Evolutionary conservation across 2,888 invertebrate genomes (phyloP).

Genomic region (Cataglyphis cursor): DNA sequence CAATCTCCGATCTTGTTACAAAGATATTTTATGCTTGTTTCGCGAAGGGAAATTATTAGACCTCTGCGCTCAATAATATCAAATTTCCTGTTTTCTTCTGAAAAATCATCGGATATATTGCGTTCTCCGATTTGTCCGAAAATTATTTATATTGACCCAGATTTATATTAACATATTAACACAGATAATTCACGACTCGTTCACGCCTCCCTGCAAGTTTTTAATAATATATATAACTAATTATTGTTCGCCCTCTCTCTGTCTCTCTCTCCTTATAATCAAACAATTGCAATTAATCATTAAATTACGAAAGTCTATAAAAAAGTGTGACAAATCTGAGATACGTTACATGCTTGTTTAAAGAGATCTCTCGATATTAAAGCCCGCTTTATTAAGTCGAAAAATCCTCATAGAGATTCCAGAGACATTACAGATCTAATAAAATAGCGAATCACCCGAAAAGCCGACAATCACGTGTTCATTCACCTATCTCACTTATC

Average conservation of each 20-base stretch:
- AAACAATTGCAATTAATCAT: neutral
- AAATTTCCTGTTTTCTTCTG: neutral
- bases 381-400: neutral
- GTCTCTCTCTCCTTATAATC: neutral
- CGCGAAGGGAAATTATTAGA: neutral
- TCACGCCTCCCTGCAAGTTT: neutral
- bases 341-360: neutral
- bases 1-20: neutral
- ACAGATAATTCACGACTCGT: neutral
- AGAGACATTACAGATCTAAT: slow-evolving; percentile 1
- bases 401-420: neutral
- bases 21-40: slow-evolving; percentile 6
- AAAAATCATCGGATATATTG: neutral
- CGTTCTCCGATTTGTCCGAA: neutral
- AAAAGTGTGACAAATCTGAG: neutral
- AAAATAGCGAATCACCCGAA: neutral
- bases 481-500: neutral
- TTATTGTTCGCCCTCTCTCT: neutral
- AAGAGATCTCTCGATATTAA: neutral
- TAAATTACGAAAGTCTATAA: neutral
- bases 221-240: neutral
- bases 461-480: neutral
- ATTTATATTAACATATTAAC: no score
- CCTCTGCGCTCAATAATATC: neutral
- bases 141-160: neutral